Conservation (phyloP, 2,888 invertebrate species). For the Labia minor region DNA sequence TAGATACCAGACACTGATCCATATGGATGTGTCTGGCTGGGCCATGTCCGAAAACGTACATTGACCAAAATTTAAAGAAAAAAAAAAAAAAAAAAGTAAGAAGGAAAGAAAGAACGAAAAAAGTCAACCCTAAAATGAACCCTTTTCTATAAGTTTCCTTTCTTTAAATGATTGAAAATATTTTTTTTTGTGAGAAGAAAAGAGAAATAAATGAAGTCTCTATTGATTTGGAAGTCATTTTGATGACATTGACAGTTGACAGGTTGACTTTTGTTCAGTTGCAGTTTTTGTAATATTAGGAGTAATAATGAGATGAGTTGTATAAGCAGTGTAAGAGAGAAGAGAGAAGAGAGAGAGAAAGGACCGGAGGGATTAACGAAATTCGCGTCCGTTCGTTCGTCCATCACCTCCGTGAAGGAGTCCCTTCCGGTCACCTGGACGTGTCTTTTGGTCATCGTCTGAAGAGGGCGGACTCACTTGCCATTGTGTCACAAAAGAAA, state of each 20-base stretch:
- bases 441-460: background rate
- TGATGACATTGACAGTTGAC: background rate
- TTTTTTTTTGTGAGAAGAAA: too few relatives aligned
- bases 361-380: background rate
- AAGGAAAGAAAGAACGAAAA: background rate
- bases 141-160: background rate
- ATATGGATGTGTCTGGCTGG: background rate
- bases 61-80: background rate
- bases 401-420: background rate
- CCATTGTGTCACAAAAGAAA: background rate
- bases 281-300: too few relatives aligned
- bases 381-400: background rate
- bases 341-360: too few relatives aligned
- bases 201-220: too few relatives aligned
- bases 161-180: background rate
- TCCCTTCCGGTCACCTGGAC: background rate
- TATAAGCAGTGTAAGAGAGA: too few relatives aligned
- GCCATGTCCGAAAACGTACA: background rate
- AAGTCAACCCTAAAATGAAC: background rate
- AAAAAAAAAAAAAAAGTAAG: too few relatives aligned
- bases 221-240: background rate
- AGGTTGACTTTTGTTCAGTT: background rate
- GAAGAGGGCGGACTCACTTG: background rate
- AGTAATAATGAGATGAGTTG: too few relatives aligned
- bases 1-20: constrained; percentile 7